A percentile compares a stretch with the other conserved stretches of the same genome.
phyloP scores from a whole-genome alignment of 2,797 vertebrate species.

The Tangara arthus region DNA sequence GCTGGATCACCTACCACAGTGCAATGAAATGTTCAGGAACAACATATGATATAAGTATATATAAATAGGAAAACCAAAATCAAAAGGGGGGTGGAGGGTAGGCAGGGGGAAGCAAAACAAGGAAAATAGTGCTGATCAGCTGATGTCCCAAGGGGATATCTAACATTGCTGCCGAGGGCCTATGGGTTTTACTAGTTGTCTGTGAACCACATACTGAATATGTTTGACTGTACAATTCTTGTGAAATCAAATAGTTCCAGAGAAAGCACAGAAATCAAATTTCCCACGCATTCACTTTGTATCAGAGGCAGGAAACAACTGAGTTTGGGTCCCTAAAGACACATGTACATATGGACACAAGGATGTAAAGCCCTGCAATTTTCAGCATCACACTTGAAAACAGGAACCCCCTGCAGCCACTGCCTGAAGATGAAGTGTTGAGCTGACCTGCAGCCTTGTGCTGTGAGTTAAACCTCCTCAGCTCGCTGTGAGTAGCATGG shows the following conservation, averaged over 20 bases:
- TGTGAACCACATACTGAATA: neutral
- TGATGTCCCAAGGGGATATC: neutral
- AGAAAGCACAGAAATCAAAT: neutral
- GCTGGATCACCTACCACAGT: neutral
- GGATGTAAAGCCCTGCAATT: neutral
- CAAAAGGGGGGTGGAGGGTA: neutral
- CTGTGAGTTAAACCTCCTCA: neutral
- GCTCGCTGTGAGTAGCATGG: rapidly evolving
- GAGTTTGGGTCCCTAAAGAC: neutral
- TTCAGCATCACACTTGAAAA: neutral
- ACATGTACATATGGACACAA: rapidly evolving
- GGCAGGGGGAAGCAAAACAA: neutral
- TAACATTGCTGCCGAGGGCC: neutral
- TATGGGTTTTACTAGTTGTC: neutral
- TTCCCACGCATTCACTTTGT: neutral
- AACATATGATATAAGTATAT: neutral
- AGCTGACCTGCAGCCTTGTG: neutral
- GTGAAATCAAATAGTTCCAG: neutral
- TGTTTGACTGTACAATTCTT: neutral
- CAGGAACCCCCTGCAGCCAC: neutral
- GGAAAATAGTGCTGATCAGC: neutral
- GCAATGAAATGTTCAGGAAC: neutral
- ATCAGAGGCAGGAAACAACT: neutral
- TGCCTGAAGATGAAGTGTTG: neutral
- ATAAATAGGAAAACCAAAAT: neutral